These are phyloP conservation scores for Rhipidura dahli DNA, from an alignment of 2,113 vertebrate species.

Conservation along the genomic window DNA sequence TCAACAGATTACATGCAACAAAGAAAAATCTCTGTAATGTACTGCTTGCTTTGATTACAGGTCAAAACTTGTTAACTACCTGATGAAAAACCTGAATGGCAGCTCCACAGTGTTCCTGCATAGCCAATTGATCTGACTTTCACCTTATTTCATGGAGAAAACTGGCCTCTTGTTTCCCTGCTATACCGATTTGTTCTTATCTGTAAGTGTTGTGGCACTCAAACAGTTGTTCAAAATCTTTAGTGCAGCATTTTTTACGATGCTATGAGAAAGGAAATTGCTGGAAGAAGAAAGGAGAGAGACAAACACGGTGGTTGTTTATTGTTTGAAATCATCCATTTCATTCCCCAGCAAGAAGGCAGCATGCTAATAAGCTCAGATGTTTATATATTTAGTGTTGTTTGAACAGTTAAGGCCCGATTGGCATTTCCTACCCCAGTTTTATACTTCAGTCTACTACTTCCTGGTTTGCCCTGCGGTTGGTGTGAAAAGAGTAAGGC, in stretches of 20 bases:
- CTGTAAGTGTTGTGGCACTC: not conserved
- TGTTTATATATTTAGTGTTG: not conserved
- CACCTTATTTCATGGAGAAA: not conserved
- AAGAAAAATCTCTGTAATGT: not conserved
- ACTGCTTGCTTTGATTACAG: not conserved
- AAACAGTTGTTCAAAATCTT: not conserved
- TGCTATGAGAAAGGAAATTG: not conserved
- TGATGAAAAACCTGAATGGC: not conserved
- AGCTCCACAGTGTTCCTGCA: not conserved
- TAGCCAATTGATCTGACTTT: not conserved
- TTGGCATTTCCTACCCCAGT: not conserved
- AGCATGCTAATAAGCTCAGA: not conserved
- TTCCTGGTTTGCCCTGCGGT: not conserved
- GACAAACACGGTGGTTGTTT: not conserved
- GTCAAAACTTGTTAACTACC: slow-evolving; percentile 3
- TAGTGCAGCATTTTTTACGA: not conserved
- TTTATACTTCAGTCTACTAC: not conserved
- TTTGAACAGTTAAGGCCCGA: not conserved
- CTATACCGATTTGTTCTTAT: not conserved
- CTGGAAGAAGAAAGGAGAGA: not conserved
- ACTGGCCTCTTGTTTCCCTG: not conserved
- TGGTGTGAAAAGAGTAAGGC: not conserved
- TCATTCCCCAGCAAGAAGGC: not conserved
- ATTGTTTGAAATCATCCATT: not conserved
- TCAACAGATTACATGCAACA: not conserved